These are phyloP conservation scores for Cyanocitta stelleri DNA, from an alignment of 2,113 vertebrate species.

Conservation along the genomic window DNA sequence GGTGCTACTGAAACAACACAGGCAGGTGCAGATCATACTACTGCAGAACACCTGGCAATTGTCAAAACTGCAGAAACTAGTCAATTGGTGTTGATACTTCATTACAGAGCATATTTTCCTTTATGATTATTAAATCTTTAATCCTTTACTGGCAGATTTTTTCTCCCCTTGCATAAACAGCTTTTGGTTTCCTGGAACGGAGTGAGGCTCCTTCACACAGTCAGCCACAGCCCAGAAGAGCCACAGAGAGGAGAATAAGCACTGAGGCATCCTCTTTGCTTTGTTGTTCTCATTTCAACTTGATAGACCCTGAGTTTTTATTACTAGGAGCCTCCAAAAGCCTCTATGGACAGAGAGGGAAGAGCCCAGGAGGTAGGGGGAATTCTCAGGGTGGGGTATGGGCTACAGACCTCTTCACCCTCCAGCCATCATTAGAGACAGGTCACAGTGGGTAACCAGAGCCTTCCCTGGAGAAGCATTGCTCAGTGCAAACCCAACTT, in stretches of 20 bases:
- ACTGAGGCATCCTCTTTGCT: neutral
- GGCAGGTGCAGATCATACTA: neutral
- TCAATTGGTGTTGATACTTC: slow-evolving; percentile 4
- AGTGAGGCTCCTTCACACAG: neutral
- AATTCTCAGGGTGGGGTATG: neutral
- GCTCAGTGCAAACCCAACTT: neutral
- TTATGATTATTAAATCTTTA: slow-evolving; percentile 9
- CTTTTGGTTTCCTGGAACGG: neutral
- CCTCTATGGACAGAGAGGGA: neutral
- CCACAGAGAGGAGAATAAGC: neutral
- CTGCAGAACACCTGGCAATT: neutral
- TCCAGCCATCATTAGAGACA: neutral
- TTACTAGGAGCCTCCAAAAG: neutral
- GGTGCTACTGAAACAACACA: neutral
- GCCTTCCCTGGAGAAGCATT: neutral
- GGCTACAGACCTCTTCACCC: neutral
- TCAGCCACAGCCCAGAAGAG: neutral
- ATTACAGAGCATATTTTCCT: neutral
- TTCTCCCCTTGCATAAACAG: neutral
- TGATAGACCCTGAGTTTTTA: neutral
- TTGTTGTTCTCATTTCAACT: neutral
- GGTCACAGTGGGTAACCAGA: neutral
- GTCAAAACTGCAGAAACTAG: neutral
- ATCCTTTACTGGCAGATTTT: neutral
- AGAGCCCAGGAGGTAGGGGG: neutral